A percentile compares a stretch with the other conserved stretches of the same genome.
These are phyloP conservation scores for Cepphus grylle DNA, from an alignment of 2,113 vertebrate species.

Conservation along the genomic window DNA sequence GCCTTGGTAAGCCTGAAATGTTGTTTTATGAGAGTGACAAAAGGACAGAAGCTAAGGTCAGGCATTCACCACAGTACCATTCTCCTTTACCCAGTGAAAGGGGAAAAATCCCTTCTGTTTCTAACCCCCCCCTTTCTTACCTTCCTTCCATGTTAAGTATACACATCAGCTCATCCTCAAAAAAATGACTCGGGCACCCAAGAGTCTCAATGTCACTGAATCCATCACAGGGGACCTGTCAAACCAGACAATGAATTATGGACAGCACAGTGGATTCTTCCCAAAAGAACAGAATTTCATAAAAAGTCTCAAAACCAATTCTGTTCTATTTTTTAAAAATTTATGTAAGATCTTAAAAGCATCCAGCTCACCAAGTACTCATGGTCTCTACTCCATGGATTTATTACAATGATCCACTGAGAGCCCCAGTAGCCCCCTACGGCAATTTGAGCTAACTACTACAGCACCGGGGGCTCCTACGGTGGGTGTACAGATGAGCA, in stretches of 20 bases:
- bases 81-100: neutral
- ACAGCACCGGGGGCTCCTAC: neutral
- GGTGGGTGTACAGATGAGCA: neutral
- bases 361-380: neutral
- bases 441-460: neutral
- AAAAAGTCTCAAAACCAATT: neutral
- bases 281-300: neutral
- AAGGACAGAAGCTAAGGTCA: neutral
- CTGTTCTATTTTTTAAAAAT: accelerated
- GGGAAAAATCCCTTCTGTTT: neutral
- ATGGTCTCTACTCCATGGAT: neutral
- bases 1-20: neutral
- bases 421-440: neutral
- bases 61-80: neutral
- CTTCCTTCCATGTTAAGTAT: conserved; percentile 92
- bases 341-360: neutral
- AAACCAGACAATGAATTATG: neutral
- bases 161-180: conserved; percentile 95
- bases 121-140: conserved; percentile 69
- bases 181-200: conserved; percentile 91
- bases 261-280: neutral
- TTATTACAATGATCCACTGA: neutral
- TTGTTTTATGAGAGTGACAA: neutral
- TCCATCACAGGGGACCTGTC: conserved; percentile 92
- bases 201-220: conserved; percentile 95